Evolutionary conservation across 2,113 vertebrate species (phyloP), one percentile per base, ranked within the genome.

Genomic region (Archilochus colubris): DNA sequence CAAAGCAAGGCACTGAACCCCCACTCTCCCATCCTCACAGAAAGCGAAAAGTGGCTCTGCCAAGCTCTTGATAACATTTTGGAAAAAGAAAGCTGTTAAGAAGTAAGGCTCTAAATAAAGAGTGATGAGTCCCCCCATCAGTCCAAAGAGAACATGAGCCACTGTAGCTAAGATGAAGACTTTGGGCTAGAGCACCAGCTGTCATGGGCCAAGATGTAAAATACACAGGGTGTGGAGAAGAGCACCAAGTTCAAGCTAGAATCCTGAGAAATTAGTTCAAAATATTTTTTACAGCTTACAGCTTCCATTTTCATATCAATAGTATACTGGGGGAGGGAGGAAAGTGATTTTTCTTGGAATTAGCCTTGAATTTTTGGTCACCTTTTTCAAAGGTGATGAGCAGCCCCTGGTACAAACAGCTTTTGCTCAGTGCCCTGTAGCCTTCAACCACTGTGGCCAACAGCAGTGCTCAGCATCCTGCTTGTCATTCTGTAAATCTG

Each of bases 21-120:
- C 94, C 86, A 75, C 90, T 86, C 85, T 48, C 67, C 36, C 58
- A 30, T 38, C 55, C 64, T 86, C 1, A 0, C 57, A 86, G 82
- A 89, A 91, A 83, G 85, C 66, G 88, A 10, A 48, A 54, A 83
- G 57, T 9, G 82, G 12, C 43, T 33, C 44, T 88, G 95, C 91
- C 91, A 94, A 95, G 40, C 68, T 88, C 88, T 58, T 58, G 94
- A 86, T 83, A 94, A 96, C 74, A 90, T 95, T 90, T 91, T 93
- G 96, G 94, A 95, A 97, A 91, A 95, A 86, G 86, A 94, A 62
- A 14, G 79, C 58, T 84, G 76, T 40, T 88, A 84, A 86, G 86
- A 83, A 92, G 77, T 70, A 86, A 81, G 23, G 80, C 67, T 93
- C 91, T 86, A 93, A 83, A 91, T 76, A 88, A 78, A 20, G 3